Base-by-base conservation (phyloP, 1,140 invertebrate species). In the Macrobrachium nipponense region DNA sequence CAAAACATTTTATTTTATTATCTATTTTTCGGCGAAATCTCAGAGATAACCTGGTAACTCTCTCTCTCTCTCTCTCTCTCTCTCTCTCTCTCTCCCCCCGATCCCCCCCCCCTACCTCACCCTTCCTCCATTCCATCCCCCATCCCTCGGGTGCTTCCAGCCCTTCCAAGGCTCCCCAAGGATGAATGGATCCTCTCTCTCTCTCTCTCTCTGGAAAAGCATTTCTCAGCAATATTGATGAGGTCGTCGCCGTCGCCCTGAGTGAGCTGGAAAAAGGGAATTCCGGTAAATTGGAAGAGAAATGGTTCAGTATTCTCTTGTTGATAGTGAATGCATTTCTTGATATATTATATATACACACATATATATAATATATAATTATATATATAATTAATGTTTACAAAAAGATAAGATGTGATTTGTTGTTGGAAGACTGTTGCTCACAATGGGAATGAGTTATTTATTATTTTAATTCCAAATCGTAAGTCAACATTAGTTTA, bases 161-260 rank as follows among this genome's bases (percentile, higher is more conserved):
- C 64, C 27, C 64, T 10, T 23, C 27, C 64, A 36, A 51, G 51
- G 51, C 8, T 10, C 51, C 51, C 51, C 51, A 10, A 51, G 51
- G 51, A 10, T 51, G 12, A 51, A 51, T 51, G 51, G 51, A 8
- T 76, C 73, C 66, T 70, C 66, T 70, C 66, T 70, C 66, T 70
- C 66, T 70, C 66, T 70, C 66, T 70, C 66, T 70, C 66, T 70
- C 66, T 70, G 8, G 12, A 10, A 51, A 51, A 51, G 51, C 51
- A 51, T 51, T 51, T 51, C 51, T 51, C 51, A 51, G 51, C 51
- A 51, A 51, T 51, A 51, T 51, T 51, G 51, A 51, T 51, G 8
- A 51, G 51, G 51, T 51, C 51, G 51, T 51, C 51, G 51, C 8
- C 51, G 12, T 51, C 51, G 51, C 51, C 51, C 12, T 51, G 51